These are phyloP conservation scores for Coronaproctus castanopsis DNA, from an alignment of 2,888 invertebrate species.

Conservation along the genomic window DNA sequence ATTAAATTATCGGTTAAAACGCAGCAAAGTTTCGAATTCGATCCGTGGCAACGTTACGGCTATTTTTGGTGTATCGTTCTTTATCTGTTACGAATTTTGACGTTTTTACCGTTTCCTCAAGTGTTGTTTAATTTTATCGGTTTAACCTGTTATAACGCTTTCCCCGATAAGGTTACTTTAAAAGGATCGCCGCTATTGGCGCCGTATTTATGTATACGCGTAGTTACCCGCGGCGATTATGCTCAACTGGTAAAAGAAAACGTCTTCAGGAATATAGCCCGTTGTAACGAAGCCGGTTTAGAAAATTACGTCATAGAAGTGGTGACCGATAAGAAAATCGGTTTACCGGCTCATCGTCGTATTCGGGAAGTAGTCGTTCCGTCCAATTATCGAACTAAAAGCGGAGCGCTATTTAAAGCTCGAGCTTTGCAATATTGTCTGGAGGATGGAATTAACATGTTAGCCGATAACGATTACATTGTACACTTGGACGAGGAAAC, in stretches of 20 bases:
- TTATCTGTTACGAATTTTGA: slow-evolving; percentile 56
- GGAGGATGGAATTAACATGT: slow-evolving; percentile 66
- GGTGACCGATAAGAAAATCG: slow-evolving; percentile 73
- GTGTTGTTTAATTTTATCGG: slow-evolving; percentile 74
- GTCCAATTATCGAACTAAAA: slow-evolving; percentile 61
- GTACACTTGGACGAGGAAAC: slow-evolving; percentile 97
- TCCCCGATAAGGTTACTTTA: slow-evolving; percentile 71
- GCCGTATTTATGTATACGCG: slow-evolving; percentile 82
- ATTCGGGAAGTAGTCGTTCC: slow-evolving; percentile 80
- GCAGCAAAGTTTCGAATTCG: slow-evolving; percentile 33
- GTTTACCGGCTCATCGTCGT: slow-evolving; percentile 53
- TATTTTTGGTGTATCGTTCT: slow-evolving; percentile 47
- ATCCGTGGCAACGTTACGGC: slow-evolving; percentile 69
- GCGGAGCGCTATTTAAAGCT: slow-evolving; percentile 83
- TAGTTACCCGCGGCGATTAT: slow-evolving; percentile 86
- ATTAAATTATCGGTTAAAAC: slow-evolving; percentile 31
- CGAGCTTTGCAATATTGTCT: slow-evolving; percentile 87
- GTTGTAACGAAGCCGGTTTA: slow-evolving; percentile 69
- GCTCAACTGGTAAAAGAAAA: slow-evolving; percentile 73
- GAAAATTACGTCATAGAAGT: slow-evolving; percentile 93
- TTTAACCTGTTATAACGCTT: slow-evolving; percentile 74
- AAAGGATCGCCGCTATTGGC: slow-evolving; percentile 79
- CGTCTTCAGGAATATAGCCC: slow-evolving; percentile 66
- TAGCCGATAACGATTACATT: slow-evolving; percentile 82
- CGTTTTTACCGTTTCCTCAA: slow-evolving; percentile 72